A percentile compares a stretch with the other conserved stretches of the same genome.
Evolutionary conservation across 2,888 invertebrate species (phyloP).

Genomic region (Junonia oenone): DNA sequence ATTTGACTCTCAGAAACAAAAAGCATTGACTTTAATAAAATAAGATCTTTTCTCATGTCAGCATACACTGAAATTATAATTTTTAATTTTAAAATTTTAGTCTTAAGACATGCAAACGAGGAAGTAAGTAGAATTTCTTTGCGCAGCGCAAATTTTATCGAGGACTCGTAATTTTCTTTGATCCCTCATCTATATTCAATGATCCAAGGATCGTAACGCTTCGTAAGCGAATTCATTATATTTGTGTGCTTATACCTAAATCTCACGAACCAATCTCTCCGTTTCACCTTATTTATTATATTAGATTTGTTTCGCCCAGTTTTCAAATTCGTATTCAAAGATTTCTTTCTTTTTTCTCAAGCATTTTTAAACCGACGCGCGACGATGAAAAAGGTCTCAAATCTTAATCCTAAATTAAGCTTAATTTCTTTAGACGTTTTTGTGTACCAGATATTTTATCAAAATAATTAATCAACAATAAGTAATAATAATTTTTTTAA

Average conservation of each 20-base stretch:
- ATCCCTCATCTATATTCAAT: conserved; percentile 78
- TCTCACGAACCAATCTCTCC: conserved; percentile 8
- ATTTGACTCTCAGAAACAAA: too few relatives aligned
- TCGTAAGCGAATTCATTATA: conserved; percentile 73
- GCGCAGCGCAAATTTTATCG: conserved; percentile 69
- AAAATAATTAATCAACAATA: too few relatives aligned
- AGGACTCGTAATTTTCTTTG: conserved; percentile 71
- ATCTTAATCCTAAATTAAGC: too few relatives aligned
- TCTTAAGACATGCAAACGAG: conserved; percentile 54
- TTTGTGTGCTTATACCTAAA: conserved; percentile 49
- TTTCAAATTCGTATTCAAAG: not conserved
- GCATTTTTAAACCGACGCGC: too few relatives aligned
- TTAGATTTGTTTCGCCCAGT: not conserved
- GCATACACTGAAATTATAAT: conserved; percentile 7
- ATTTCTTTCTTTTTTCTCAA: not conserved
- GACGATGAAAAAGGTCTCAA: too few relatives aligned
- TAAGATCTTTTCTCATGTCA: too few relatives aligned
- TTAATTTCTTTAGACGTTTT: too few relatives aligned
- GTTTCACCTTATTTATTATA: conserved; percentile 4
- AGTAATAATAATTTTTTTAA: too few relatives aligned
- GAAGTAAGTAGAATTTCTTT: conserved; percentile 57
- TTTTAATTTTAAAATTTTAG: conserved; percentile 33
- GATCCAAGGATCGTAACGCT: conserved; percentile 69
- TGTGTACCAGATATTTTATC: too few relatives aligned
- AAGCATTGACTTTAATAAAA: too few relatives aligned